Evolutionary conservation across 1,140 invertebrate genomes (phyloP).

Genomic region (Sipha flava): DNA sequence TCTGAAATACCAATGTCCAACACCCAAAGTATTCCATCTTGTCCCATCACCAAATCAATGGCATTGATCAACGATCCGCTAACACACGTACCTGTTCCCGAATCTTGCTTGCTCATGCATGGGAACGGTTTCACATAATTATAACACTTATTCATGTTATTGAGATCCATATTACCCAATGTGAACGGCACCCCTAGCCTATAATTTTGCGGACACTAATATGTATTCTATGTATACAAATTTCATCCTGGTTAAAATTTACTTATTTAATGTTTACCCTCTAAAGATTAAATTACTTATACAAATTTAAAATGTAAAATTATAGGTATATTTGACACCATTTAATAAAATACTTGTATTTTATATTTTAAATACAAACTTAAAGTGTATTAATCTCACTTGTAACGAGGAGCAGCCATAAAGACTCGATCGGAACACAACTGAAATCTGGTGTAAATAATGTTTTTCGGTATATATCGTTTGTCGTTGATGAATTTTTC

Average conservation of each 20-base stretch:
- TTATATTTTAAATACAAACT: no score
- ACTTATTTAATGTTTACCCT: no score
- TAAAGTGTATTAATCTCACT: neutral
- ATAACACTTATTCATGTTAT: neutral
- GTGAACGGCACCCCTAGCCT: neutral
- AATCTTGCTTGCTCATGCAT: neutral
- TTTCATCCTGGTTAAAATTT: no score
- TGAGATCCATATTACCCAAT: neutral
- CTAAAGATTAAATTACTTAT: no score
- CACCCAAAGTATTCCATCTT: slow-evolving; percentile 51
- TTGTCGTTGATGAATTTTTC: neutral
- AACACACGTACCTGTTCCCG: neutral
- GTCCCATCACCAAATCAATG: slow-evolving; percentile 52
- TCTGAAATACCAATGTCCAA: slow-evolving; percentile 53
- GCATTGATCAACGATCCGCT: slow-evolving; percentile 47
- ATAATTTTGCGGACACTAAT: neutral
- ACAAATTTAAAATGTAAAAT: no score
- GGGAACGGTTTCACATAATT: neutral
- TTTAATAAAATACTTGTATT: no score
- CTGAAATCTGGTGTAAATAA: neutral
- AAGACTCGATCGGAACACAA: neutral
- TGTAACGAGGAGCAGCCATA: neutral
- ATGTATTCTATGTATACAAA: no score
- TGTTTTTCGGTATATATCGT: neutral
- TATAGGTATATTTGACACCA: no score